Evolutionary conservation across 2,797 vertebrate species (phyloP).

Genomic region (Sandelia bainsii): DNA sequence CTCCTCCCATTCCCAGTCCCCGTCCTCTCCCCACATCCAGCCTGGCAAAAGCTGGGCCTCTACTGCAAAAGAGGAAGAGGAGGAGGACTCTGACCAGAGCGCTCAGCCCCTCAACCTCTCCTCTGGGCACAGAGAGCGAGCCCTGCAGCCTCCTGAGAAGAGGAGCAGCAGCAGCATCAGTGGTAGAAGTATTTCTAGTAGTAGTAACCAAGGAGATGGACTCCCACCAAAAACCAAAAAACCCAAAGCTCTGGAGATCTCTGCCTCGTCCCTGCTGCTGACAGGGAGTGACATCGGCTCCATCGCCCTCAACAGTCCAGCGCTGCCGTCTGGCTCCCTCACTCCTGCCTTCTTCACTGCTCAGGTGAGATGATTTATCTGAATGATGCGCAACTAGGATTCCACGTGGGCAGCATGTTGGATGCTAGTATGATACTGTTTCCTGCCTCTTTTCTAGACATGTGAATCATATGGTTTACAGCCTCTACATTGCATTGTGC

Average conservation of each 20-base stretch:
- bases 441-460: conserved; percentile 17
- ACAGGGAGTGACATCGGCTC: conserved; percentile 92
- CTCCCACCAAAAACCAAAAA: conserved; percentile 94
- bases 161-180: conserved; percentile 57
- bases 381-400: not conserved
- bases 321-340: conserved; percentile 93
- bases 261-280: conserved; percentile 89
- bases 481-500: not conserved
- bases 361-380: conserved; percentile 84
- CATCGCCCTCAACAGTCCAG: conserved; percentile 95
- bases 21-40: conserved; percentile 80
- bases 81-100: conserved; percentile 77
- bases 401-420: not conserved
- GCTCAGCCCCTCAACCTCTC: conserved; percentile 93
- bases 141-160: conserved; percentile 76
- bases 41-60: conserved; percentile 81
- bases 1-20: conserved; percentile 83
- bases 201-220: conserved; percentile 79
- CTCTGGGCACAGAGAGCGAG: conserved; percentile 90
- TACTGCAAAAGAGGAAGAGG: conserved; percentile 74
- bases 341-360: conserved; percentile 96
- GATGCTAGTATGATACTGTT: not conserved
- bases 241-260: conserved; percentile 95
- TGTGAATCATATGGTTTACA: conserved; percentile 19
- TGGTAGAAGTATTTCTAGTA: conserved; percentile 57